These are phyloP conservation scores for Tylochromis polylepis DNA, from an alignment of 2,113 vertebrate species.

Conservation along the genomic window DNA sequence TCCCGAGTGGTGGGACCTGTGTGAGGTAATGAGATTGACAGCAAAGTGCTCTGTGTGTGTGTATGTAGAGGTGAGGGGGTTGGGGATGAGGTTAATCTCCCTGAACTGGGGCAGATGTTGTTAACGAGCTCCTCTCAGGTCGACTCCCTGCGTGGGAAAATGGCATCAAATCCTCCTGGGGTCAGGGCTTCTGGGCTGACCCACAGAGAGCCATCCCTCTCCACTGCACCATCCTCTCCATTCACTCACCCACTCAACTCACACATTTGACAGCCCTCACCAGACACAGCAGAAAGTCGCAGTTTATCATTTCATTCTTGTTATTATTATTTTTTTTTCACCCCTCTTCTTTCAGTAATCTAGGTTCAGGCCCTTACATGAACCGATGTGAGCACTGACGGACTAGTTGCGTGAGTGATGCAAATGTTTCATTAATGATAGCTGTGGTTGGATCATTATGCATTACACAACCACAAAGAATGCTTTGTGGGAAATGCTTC, in stretches of 20 bases:
- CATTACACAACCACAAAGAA: slow-evolving; percentile 72
- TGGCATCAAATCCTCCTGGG: slow-evolving; percentile 77
- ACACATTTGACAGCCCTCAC: slow-evolving; percentile 27
- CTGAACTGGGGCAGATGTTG: slow-evolving; percentile 81
- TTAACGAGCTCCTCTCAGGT: slow-evolving; percentile 79
- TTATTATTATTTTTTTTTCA: background rate
- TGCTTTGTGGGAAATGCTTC: slow-evolving; percentile 66
- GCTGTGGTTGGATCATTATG: slow-evolving; percentile 43
- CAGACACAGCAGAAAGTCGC: slow-evolving; percentile 36
- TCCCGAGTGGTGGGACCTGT: slow-evolving; percentile 52
- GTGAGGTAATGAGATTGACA: slow-evolving; percentile 66
- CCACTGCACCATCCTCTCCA: slow-evolving; percentile 39
- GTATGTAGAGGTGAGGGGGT: slow-evolving; percentile 55
- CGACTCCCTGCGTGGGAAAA: slow-evolving; percentile 79
- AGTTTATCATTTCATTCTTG: background rate
- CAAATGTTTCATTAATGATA: slow-evolving; percentile 66
- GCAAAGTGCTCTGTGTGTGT: slow-evolving; percentile 12
- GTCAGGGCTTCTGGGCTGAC: slow-evolving; percentile 76
- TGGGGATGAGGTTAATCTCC: slow-evolving; percentile 69
- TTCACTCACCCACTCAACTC: slow-evolving; percentile 30
- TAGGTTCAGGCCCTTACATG: slow-evolving; percentile 7
- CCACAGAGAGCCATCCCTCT: slow-evolving; percentile 72
- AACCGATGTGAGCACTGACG: slow-evolving; percentile 8
- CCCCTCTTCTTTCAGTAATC: background rate
- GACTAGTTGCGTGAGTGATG: slow-evolving; percentile 56